Base-by-base conservation (phyloP, 2,797 vertebrate genomes). In the Cyclura pinguis region DNA sequence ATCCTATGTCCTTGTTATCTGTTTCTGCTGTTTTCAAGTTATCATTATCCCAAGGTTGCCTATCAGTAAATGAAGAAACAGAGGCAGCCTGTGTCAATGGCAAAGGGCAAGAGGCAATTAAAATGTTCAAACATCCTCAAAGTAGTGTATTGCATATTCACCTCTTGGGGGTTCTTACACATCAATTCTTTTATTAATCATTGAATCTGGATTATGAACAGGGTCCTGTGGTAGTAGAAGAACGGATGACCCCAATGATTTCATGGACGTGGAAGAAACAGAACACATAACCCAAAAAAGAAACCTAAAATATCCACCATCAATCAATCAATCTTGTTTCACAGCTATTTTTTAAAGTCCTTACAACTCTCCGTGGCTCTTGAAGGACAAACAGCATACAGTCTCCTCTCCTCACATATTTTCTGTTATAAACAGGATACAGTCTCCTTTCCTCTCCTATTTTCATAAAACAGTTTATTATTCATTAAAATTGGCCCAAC, bases 61-160 rank as follows among this genome's bases (percentile, higher is more conserved):
- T 86, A 77, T 73, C 72, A 64, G 64, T 77, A 74, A 5, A 29
- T 59, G 38, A 73, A 94, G 47, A 91, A 92, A 89, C 77, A 87
- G 80, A 91, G 64, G 47, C 35, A 50, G 47, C 6, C 88, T 69
- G 1, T 14, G 38, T 27, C 77, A 90, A 52, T 72, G 86, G 73
- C 50, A 59, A 52, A 93, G 88, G 47, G 32, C 85, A 92, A 50
- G 22, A 55, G 86, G 89, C 93, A 95, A 95, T 93, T 93, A 90
- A 93, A 90, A 12, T 52, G 47, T 52, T 85, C 83, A 81, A 57
- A 62, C 50, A 81, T 57, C n/a, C 89, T 92, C 91, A 91, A 86
- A 86, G 6, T 42, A 22, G 32, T 69, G 72, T 74, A 52, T 0
- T 59, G 76, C 1, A 0, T 72, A 24, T 83, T 32, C 87, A 88